Evolutionary conservation across 2,113 vertebrate genomes (phyloP).

Genomic region (Neomonachus schauinslandi): DNA sequence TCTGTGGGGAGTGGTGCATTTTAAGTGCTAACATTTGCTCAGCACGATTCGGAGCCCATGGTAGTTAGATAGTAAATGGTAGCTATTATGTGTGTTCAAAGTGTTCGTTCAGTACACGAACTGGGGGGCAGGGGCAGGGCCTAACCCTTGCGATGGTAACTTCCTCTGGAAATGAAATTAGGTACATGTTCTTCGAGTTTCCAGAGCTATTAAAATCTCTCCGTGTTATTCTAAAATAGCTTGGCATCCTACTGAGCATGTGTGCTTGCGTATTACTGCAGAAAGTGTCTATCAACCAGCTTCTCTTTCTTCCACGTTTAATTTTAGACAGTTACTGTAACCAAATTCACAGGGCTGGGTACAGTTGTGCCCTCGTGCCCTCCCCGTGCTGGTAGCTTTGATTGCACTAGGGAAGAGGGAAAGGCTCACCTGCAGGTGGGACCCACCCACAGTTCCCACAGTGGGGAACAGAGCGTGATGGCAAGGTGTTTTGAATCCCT

Average conservation of each 20-base stretch:
- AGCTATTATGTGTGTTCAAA: not conserved
- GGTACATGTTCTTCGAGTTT: not conserved
- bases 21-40: not conserved
- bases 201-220: not conserved
- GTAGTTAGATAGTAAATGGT: not conserved
- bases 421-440: not conserved
- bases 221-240: not conserved
- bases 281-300: not conserved
- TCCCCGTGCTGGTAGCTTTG: not conserved
- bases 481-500: not conserved
- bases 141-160: not conserved
- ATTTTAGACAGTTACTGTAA: not conserved
- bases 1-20: not conserved
- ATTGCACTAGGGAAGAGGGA: not conserved
- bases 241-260: not conserved
- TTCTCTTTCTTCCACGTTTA: not conserved
- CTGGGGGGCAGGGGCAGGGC: too few species aligned
- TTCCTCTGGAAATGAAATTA: not conserved
- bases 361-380: fast-evolving
- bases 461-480: not conserved
- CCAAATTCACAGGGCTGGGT: too few species aligned
- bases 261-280: not conserved
- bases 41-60: not conserved
- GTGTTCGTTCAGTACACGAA: not conserved
- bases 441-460: too few species aligned